These are phyloP conservation scores for Nanorana parkeri DNA, from an alignment of 2,113 vertebrate genomes.

Conservation along the genomic window DNA sequence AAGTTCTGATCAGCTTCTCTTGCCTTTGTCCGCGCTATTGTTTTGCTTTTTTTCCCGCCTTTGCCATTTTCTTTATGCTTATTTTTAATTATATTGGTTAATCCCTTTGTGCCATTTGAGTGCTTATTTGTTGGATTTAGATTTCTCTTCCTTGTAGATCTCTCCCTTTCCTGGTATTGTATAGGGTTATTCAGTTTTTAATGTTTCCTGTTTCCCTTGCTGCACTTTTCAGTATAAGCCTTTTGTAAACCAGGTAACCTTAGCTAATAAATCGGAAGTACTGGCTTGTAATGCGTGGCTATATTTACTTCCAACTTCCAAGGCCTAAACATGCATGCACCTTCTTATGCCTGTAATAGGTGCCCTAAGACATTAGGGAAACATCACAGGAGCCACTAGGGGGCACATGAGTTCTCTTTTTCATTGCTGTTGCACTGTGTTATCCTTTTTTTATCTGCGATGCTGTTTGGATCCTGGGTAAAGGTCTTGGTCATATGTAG, in stretches of 20 bases:
- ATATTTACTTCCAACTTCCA: neutral
- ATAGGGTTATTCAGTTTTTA: neutral
- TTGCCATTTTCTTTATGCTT: neutral
- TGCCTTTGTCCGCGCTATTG: neutral
- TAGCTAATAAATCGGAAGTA: slow-evolving; percentile 3
- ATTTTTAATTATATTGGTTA: slow-evolving; percentile 5
- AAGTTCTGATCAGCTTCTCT: slow-evolving; percentile 1
- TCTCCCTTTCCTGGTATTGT: neutral
- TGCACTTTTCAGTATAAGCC: neutral
- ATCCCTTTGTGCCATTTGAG: neutral
- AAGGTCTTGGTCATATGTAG: no score
- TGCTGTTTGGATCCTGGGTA: no score
- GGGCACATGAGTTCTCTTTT: neutral
- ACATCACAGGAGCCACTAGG: neutral
- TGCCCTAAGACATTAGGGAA: neutral
- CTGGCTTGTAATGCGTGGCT: neutral
- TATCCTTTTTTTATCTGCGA: no score
- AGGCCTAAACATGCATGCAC: neutral
- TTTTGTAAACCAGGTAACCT: slow-evolving; percentile 14
- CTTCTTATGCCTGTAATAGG: neutral
- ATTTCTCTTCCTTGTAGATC: neutral
- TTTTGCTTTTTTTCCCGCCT: neutral
- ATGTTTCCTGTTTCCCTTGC: neutral
- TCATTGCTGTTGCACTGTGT: no score
- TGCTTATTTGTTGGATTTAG: neutral